Base-by-base conservation (phyloP, 1,140 invertebrate genomes). In the Holcopasites calliopsidis region DNA sequence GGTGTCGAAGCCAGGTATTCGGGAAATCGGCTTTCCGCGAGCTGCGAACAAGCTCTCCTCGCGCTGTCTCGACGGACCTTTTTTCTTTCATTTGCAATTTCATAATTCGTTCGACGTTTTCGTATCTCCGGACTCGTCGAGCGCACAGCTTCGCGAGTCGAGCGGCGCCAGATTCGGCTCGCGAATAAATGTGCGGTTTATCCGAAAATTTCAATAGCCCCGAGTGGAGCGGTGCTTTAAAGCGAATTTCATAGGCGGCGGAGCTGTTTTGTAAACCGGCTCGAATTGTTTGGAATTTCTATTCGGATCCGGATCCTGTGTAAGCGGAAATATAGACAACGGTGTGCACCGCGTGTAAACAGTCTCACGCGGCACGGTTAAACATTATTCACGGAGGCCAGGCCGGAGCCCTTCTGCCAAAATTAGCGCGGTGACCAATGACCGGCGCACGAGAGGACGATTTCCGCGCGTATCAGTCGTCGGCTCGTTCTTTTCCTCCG, bases 321-420 rank as follows among this genome's bases (percentile, higher is more conserved):
- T 49, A 76, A 58, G 47, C 65, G 73, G 62, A 76, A 80, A 80
- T 76, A 82, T 61, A 68, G 79, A 71, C 54, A 69, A 71, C 44
- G 18, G 33, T 2, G 13, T 16, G 65, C 40, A 47, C 40, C 49
- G 31, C 47, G 79, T 57, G 71, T 77, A 82, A 82, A 82, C 78
- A 77, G 73, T 40, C 8, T n/a, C 40, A 50, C 55, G 49, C 71
- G 31, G 42, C n/a, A 50, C 40, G 58, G 49, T 77, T 72, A 40
- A 76, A 77, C 64, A 65, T 82, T 82, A 82, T 82, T 82, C 80
- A 82, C 64, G 47, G 65, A 44, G 38, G 26, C 57, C 11, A n/a
- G n/a, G n/a, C n/a, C n/a, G n/a, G 31, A 47, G 65, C n/a, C 49
- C 69, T 83, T 62, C 55, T 42, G 58, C 23, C 70, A 38, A 74